phyloP scores from a whole-genome alignment of 1,140 invertebrate species.

The Leptopilina boulardi region DNA sequence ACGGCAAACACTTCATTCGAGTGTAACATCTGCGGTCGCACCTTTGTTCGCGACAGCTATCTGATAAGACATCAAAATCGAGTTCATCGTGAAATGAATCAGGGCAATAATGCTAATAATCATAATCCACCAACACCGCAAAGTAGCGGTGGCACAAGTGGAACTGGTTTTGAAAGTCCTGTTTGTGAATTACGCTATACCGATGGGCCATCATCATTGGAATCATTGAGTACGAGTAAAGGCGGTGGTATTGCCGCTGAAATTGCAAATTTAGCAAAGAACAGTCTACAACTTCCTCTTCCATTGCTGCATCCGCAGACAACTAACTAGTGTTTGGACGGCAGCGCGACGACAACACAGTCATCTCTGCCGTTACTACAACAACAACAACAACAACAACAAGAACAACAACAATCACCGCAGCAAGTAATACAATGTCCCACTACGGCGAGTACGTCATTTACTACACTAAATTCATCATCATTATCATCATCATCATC shows the following conservation, averaged over 20 bases:
- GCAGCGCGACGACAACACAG: conserved; percentile 60
- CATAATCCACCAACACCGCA: conserved; percentile 74
- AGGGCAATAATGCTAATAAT: conserved; percentile 66
- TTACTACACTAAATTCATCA: conserved; percentile 66
- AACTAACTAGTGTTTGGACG: conserved; percentile 74
- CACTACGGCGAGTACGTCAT: conserved; percentile 56
- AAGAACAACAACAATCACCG: conserved; percentile 60
- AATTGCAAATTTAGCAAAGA: conserved; percentile 72
- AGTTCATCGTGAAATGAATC: conserved; percentile 80
- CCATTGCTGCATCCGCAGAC: conserved; percentile 74
- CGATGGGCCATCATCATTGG: conserved; percentile 73
- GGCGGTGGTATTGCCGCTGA: conserved; percentile 69
- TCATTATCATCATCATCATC: conserved; percentile 66
- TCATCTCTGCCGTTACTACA: conserved; percentile 63
- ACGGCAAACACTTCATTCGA: conserved; percentile 82
- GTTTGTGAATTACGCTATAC: conserved; percentile 74
- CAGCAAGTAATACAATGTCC: conserved; percentile 57
- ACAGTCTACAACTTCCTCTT: conserved; percentile 73
- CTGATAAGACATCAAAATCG: conserved; percentile 84
- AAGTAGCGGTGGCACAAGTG: conserved; percentile 69
- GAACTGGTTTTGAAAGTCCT: conserved; percentile 72
- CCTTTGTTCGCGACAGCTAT: conserved; percentile 85
- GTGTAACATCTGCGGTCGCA: conserved; percentile 83
- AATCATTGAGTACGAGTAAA: conserved; percentile 64
- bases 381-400: conserved; percentile 61